Evolutionary conservation across 2,888 invertebrate genomes (phyloP).

Genomic region (Boloria euphrosyne): DNA sequence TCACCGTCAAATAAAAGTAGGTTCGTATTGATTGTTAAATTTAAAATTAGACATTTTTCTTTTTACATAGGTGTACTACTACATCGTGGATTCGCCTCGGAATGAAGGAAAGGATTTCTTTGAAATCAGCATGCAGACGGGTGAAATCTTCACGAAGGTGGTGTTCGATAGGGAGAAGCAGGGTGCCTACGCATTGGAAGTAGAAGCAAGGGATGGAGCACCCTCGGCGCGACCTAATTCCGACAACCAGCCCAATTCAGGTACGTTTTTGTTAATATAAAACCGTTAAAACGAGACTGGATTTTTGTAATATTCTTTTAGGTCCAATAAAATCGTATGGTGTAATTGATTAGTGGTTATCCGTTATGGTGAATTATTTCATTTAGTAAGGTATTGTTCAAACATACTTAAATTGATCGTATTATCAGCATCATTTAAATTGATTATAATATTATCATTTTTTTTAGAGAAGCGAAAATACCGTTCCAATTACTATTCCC

Average conservation of each 20-base stretch:
- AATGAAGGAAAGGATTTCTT: constrained; percentile 98
- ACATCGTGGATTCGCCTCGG: constrained; percentile 94
- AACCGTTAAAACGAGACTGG: neutral
- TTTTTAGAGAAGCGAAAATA: no score
- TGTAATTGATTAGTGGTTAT: neutral
- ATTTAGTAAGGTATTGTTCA: neutral
- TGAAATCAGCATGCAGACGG: constrained; percentile 97
- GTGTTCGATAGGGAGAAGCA: constrained; percentile 99
- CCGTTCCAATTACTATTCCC: no score
- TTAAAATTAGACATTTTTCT: constrained; percentile 13
- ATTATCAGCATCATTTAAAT: no score
- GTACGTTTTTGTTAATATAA: constrained; percentile 68
- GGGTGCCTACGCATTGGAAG: constrained; percentile 97
- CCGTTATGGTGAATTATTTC: neutral
- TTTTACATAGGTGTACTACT: constrained; percentile 91
- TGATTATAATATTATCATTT: no score
- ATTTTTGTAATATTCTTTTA: constrained; percentile 14
- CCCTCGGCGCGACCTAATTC: constrained; percentile 97
- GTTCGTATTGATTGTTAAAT: no score
- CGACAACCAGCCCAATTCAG: constrained; percentile 97
- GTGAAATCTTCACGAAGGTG: constrained; percentile 96
- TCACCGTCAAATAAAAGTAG: no score
- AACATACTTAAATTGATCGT: no score
- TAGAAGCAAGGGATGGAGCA: constrained; percentile 97
- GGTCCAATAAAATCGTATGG: constrained; percentile 5